Percentiles rank a stretch among this genome's conserved stretches.
These are phyloP conservation scores for Liolophura sinensis DNA, from an alignment of 1,140 invertebrate genomes.

Conservation along the genomic window DNA sequence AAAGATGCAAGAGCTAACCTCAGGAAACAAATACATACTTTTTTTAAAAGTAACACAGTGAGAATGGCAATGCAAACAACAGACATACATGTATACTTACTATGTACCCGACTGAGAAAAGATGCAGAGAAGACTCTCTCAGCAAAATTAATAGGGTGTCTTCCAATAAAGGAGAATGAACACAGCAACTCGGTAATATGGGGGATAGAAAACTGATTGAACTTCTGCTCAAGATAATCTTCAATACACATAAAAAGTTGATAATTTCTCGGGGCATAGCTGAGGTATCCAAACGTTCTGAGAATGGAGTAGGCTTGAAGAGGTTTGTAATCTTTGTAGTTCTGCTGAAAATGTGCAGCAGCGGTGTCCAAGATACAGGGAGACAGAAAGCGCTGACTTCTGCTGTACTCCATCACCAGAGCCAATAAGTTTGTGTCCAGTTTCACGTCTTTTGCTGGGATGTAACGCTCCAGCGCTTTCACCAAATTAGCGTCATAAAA, in stretches of 20 bases:
- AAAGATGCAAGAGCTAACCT: no score
- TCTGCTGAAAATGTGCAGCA: slow-evolving; percentile 66
- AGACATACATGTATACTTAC: slow-evolving; percentile 17
- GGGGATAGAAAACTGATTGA: slow-evolving; percentile 66
- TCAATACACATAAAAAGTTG: slow-evolving; percentile 69
- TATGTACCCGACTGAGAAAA: slow-evolving; percentile 67
- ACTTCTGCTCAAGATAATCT: slow-evolving; percentile 64
- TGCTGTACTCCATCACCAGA: slow-evolving; percentile 68
- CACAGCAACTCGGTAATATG: slow-evolving; percentile 68
- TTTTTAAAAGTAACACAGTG: no score
- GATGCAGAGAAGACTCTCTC: slow-evolving; percentile 67
- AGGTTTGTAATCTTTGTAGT: slow-evolving; percentile 59
- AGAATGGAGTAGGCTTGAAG: slow-evolving; percentile 66
- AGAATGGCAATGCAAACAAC: not conserved
- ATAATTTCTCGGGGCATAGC: slow-evolving; percentile 64
- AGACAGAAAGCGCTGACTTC: slow-evolving; percentile 65
- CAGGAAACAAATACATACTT: no score
- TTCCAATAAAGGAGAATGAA: slow-evolving; percentile 69
- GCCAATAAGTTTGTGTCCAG: slow-evolving; percentile 65
- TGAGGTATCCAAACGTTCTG: slow-evolving; percentile 67
- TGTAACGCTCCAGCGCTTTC: slow-evolving; percentile 67
- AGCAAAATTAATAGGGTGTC: slow-evolving; percentile 69
- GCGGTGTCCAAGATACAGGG: slow-evolving; percentile 64
- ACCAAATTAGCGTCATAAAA: slow-evolving; percentile 59
- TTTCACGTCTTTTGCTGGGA: slow-evolving; percentile 59